phyloP scores from a whole-genome alignment of 2,888 invertebrate species.

The Drosophila longiperda region DNA sequence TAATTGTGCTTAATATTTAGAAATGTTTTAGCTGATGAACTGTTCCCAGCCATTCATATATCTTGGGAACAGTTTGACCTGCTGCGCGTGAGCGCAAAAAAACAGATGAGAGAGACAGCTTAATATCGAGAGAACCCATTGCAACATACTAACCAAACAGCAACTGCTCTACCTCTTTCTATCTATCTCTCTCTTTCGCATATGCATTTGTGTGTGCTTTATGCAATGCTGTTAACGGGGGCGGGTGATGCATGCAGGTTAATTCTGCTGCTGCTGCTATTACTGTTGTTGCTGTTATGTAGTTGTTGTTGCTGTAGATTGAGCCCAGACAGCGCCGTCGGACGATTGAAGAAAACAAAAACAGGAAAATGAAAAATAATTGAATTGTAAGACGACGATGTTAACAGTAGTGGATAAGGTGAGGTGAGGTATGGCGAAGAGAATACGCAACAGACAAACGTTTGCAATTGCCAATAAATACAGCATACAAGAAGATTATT shows the following conservation, averaged over 20 bases:
- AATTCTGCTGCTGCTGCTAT: conserved; percentile 57
- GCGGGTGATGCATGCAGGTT: conserved; percentile 71
- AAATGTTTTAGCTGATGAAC: conserved; percentile 44
- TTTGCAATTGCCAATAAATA: conserved; percentile 78
- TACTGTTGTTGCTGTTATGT: conserved; percentile 33
- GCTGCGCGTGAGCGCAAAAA: conserved; percentile 56
- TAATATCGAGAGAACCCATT: conserved; percentile 50
- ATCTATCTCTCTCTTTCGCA: conserved; percentile 26
- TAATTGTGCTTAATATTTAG: conserved; percentile 55
- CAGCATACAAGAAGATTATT: conserved; percentile 60
- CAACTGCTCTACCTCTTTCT: conserved; percentile 20
- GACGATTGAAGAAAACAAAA: conserved; percentile 74
- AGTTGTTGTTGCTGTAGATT: conserved; percentile 42
- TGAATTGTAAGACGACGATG: conserved; percentile 76
- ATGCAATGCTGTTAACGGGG: conserved; percentile 67
- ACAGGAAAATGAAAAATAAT: conserved; percentile 81
- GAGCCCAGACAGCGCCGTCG: conserved; percentile 54
- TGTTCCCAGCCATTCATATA: conserved; percentile 57
- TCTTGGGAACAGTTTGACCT: conserved; percentile 58
- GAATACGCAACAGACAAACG: conserved; percentile 57
- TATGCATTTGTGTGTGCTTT: conserved; percentile 55
- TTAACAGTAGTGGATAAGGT: conserved; percentile 40
- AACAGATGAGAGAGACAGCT: conserved; percentile 12
- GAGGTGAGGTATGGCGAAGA: conserved; percentile 18
- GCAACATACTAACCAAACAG: conserved; percentile 62